A percentile compares a stretch with the other conserved stretches of the same genome.
Conservation (phyloP, 2,113 vertebrate species). For the Bos javanicus region DNA sequence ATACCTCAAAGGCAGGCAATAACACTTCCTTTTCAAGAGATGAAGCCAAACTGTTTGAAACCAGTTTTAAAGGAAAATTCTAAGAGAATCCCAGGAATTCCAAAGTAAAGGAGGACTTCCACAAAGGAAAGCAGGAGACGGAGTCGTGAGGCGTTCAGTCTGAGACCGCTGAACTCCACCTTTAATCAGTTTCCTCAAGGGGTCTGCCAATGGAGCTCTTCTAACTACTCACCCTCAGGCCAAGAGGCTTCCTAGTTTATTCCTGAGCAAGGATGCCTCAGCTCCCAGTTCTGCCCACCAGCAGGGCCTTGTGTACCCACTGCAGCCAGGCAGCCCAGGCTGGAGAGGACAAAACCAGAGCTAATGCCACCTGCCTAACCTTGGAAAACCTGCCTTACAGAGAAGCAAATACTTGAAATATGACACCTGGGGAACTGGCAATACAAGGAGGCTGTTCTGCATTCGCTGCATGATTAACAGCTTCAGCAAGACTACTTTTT, state of each 20-base stretch:
- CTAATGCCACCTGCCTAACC: not conserved
- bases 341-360: not conserved
- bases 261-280: not conserved
- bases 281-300: not conserved
- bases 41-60: not conserved
- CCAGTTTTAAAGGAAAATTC: not conserved
- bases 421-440: not conserved
- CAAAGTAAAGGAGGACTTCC: not conserved
- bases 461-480: not conserved
- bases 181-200: not conserved
- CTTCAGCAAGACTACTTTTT: not conserved
- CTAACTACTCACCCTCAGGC: not conserved
- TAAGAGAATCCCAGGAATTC: not conserved
- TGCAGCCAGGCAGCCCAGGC: not conserved
- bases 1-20: not conserved
- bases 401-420: not conserved
- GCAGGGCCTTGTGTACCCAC: rapidly evolving
- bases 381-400: not conserved
- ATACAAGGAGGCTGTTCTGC: not conserved
- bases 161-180: not conserved
- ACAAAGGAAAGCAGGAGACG: not conserved
- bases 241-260: not conserved
- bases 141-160: no score
- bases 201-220: not conserved
- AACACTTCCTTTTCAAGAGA: not conserved